These are phyloP conservation scores for Drosophila kohkoa DNA, from an alignment of 1,140 invertebrate species.

Conservation along the genomic window DNA sequence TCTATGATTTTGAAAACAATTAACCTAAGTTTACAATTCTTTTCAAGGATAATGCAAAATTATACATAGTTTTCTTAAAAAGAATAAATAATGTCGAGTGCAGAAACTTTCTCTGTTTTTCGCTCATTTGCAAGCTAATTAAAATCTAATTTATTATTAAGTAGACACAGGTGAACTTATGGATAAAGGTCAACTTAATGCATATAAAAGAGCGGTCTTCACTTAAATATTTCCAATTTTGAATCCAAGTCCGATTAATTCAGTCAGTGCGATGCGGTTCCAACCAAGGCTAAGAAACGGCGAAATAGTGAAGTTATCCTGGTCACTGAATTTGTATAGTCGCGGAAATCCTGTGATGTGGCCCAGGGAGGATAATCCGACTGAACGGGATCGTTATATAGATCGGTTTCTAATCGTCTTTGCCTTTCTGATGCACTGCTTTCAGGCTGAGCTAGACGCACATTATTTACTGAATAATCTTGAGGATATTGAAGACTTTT, in stretches of 20 bases:
- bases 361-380: slow-evolving; percentile 30
- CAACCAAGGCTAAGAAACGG: slow-evolving; percentile 14
- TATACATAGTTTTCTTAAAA: not conserved
- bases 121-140: not conserved
- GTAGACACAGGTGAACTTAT: not conserved
- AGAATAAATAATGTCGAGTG: slow-evolving; percentile 6
- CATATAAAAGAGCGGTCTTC: not conserved
- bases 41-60: not conserved
- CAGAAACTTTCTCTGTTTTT: not conserved
- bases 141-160: not conserved
- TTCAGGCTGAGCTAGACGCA: slow-evolving; percentile 22
- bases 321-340: slow-evolving; percentile 15
- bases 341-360: slow-evolving; percentile 17
- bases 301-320: slow-evolving; percentile 16
- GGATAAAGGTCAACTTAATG: not conserved
- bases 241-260: not conserved
- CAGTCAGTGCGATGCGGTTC: slow-evolving; percentile 16
- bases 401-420: slow-evolving; percentile 21
- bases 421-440: slow-evolving; percentile 28
- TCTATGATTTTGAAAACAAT: slow-evolving; percentile 61
- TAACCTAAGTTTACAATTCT: not conserved
- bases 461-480: slow-evolving; percentile 39
- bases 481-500: slow-evolving; percentile 33
- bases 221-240: not conserved
- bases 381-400: not conserved